phyloP scores from a whole-genome alignment of 2,888 invertebrate genomes.

The Chrysodeixis includens region DNA sequence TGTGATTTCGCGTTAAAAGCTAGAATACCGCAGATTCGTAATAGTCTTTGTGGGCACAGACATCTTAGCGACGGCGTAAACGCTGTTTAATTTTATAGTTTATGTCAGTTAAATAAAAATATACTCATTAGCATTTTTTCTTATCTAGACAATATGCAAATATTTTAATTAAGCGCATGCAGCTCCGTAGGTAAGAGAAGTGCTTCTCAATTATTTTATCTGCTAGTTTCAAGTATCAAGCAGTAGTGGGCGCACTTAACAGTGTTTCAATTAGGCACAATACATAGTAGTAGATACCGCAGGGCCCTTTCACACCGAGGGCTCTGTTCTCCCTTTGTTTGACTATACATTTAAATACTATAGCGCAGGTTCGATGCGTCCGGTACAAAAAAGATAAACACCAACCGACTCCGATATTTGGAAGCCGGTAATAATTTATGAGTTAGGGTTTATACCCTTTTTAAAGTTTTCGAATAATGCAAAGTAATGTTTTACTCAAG shows the following conservation, averaged over 20 bases:
- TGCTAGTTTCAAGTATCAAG: constrained; percentile 69
- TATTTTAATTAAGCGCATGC: neutral
- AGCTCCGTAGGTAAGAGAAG: neutral
- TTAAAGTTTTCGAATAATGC: constrained; percentile 11
- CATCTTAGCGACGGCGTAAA: constrained; percentile 45
- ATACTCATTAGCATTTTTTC: neutral
- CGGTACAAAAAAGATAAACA: constrained; percentile 73
- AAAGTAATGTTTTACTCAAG: constrained; percentile 23
- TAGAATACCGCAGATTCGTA: constrained; percentile 43
- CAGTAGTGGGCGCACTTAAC: constrained; percentile 47
- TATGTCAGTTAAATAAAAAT: neutral
- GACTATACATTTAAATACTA: constrained; percentile 86
- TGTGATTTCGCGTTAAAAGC: constrained; percentile 50
- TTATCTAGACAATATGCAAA: neutral
- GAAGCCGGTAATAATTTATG: constrained; percentile 79
- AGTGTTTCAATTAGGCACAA: constrained; percentile 84
- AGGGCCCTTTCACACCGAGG: constrained; percentile 80
- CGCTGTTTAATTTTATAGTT: constrained; percentile 41
- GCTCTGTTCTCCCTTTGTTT: constrained; percentile 83
- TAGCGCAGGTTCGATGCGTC: constrained; percentile 74
- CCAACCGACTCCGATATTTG: constrained; percentile 78
- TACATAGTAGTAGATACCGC: constrained; percentile 76
- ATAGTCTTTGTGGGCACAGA: constrained; percentile 51
- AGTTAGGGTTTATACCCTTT: constrained; percentile 60
- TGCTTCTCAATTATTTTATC: neutral